These are phyloP conservation scores for Augiades crinisus DNA, from an alignment of 2,888 invertebrate genomes.

Conservation along the genomic window DNA sequence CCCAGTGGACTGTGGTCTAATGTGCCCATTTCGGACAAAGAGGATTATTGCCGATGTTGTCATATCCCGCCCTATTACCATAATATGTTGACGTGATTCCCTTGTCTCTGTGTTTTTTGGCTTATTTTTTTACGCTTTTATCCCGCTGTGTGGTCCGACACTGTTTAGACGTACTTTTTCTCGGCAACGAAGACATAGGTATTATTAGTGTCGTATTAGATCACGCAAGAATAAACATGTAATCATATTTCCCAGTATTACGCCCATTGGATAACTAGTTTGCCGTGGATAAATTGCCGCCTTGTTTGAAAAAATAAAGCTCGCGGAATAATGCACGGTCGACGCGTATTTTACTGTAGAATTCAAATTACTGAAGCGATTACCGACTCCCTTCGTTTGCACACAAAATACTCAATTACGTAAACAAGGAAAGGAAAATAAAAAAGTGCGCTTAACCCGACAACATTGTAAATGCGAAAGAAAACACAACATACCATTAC, in stretches of 20 bases:
- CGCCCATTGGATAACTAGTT: slow-evolving; percentile 5
- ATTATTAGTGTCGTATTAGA: slow-evolving; percentile 35
- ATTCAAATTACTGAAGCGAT: slow-evolving; percentile 60
- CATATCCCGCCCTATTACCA: slow-evolving; percentile 72
- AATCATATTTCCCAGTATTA: slow-evolving; percentile 34
- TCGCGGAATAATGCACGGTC: slow-evolving; percentile 32
- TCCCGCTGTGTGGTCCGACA: slow-evolving; percentile 10
- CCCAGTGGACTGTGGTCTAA: slow-evolving; percentile 62
- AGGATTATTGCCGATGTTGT: slow-evolving; percentile 74
- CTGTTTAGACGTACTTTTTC: not conserved
- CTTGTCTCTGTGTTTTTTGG: slow-evolving; percentile 56
- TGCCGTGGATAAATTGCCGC: slow-evolving; percentile 31
- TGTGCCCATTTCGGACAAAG: slow-evolving; percentile 70
- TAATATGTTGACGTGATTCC: slow-evolving; percentile 69
- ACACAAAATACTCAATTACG: slow-evolving; percentile 70
- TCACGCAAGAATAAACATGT: slow-evolving; percentile 44
- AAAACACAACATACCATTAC: slow-evolving; percentile 60
- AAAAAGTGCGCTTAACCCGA: slow-evolving; percentile 43
- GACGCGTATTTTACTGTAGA: slow-evolving; percentile 47
- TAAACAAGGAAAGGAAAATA: slow-evolving; percentile 63
- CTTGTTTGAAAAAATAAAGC: slow-evolving; percentile 43
- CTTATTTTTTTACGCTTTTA: slow-evolving; percentile 44
- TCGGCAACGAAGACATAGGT: slow-evolving; percentile 10
- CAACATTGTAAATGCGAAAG: slow-evolving; percentile 55
- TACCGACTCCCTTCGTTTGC: slow-evolving; percentile 58